Evolutionary conservation across 92 coral and sea anemone genomes (phyloP).

Genomic region (Epizoanthus stellaris): DNA sequence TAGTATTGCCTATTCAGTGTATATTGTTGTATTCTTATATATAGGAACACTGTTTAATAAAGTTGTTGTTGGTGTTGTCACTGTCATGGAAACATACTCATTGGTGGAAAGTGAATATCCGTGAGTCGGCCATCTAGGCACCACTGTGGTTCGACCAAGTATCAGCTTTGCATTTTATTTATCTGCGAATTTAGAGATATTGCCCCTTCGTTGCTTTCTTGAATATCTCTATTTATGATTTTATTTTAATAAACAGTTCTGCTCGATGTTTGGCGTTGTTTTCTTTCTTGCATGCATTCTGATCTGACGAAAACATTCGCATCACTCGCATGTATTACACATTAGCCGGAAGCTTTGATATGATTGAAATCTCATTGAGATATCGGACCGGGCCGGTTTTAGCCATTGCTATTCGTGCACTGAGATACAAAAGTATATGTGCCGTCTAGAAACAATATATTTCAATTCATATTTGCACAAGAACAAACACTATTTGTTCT

Average conservation of each 20-base stretch:
- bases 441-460: not conserved
- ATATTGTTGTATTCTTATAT: no score
- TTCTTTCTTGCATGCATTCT: constrained; percentile 7
- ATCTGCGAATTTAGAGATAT: no score
- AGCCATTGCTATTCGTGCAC: not conserved
- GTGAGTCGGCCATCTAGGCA: no score
- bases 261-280: not conserved
- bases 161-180: no score
- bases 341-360: constrained; percentile 20
- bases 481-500: not conserved
- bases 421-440: not conserved
- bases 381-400: constrained; percentile 30
- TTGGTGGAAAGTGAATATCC: no score
- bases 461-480: not conserved
- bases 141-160: no score
- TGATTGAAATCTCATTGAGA: constrained; percentile 21
- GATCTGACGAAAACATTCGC: not conserved
- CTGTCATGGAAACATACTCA: no score
- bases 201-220: not conserved
- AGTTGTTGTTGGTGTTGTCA: no score
- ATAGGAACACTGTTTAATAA: no score
- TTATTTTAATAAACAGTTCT: not conserved
- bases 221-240: not conserved
- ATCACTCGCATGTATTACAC: not conserved
- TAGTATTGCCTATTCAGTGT: no score